A percentile compares a stretch with the other conserved stretches of the same genome.
These are phyloP conservation scores for Porites lobata DNA, from an alignment of 92 coral and sea anemone genomes.

Conservation along the genomic window DNA sequence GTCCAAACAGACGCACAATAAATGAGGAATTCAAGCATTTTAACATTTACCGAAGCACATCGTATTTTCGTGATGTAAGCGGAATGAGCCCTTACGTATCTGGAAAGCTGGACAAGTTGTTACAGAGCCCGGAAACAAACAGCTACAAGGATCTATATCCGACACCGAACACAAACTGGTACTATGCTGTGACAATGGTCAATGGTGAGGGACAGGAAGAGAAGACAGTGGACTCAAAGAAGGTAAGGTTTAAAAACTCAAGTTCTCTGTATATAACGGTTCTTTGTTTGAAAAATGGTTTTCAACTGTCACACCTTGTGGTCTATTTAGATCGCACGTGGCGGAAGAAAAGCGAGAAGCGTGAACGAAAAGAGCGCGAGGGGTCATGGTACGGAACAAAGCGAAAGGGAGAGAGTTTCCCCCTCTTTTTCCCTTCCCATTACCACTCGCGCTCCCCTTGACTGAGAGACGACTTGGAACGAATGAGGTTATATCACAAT, in stretches of 20 bases:
- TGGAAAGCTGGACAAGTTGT: conserved; percentile 68
- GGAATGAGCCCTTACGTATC: conserved; percentile 88
- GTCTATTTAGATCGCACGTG: no score
- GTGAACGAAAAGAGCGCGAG: no score
- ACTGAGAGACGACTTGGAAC: no score
- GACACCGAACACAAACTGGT: conserved; percentile 71
- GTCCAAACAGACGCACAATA: conserved; percentile 37
- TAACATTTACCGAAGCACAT: conserved; percentile 87
- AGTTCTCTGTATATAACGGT: no score
- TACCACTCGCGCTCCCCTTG: no score
- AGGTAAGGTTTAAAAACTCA: conserved; percentile 46
- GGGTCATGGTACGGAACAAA: no score
- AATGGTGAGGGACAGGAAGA: conserved; percentile 81
- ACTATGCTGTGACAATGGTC: conserved; percentile 93
- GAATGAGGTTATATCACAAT: no score
- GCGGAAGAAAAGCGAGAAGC: no score
- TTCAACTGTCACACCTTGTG: no score
- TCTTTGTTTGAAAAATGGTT: no score
- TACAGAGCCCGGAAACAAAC: conserved; percentile 64
- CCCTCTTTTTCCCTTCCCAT: no score
- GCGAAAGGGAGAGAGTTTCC: no score
- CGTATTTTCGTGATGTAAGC: conserved; percentile 72
- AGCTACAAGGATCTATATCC: conserved; percentile 91
- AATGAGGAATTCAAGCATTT: conserved; percentile 90
- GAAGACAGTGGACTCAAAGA: conserved; percentile 67